Percentiles rank a stretch among this genome's conserved stretches.
These are phyloP conservation scores for Streblospio benedicti DNA, from an alignment of 1,140 invertebrate genomes.

Conservation along the genomic window DNA sequence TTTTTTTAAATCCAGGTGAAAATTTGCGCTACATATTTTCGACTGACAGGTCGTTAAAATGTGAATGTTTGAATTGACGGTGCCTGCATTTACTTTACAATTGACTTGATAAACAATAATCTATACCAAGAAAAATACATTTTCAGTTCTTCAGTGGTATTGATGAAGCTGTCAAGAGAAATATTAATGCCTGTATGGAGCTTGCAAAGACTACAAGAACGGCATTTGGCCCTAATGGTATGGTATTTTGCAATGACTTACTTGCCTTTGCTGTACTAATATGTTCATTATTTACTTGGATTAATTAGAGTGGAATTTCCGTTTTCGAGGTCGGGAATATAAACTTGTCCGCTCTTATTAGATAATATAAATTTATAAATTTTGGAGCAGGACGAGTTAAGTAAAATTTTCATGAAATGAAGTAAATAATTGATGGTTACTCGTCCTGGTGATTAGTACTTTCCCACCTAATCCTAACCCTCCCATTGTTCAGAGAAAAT, in stretches of 20 bases:
- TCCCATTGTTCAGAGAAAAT: too few relatives aligned
- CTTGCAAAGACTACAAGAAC: conserved; percentile 85
- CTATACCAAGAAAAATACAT: conserved; percentile 19
- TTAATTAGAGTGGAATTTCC: too few relatives aligned
- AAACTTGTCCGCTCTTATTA: too few relatives aligned
- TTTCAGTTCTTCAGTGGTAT: conserved; percentile 86
- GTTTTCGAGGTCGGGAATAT: too few relatives aligned
- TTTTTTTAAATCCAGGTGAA: not conserved
- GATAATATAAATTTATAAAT: not conserved
- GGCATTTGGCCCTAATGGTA: conserved; percentile 83
- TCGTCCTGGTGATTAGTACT: too few relatives aligned
- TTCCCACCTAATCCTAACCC: too few relatives aligned
- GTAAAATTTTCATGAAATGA: too few relatives aligned
- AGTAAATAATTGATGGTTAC: too few relatives aligned
- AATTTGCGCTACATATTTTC: not conserved
- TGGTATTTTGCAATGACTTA: too few relatives aligned
- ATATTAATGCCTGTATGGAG: conserved; percentile 92
- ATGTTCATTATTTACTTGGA: too few relatives aligned
- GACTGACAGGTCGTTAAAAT: not conserved
- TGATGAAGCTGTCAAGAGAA: conserved; percentile 93
- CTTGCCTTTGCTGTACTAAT: too few relatives aligned
- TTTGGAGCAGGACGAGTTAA: too few relatives aligned
- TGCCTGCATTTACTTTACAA: not conserved
- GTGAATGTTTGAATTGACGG: not conserved
- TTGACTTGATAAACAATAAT: not conserved